Base-by-base conservation (phyloP, 2,888 invertebrate species). In the Archaeoteleia sp. region DNA sequence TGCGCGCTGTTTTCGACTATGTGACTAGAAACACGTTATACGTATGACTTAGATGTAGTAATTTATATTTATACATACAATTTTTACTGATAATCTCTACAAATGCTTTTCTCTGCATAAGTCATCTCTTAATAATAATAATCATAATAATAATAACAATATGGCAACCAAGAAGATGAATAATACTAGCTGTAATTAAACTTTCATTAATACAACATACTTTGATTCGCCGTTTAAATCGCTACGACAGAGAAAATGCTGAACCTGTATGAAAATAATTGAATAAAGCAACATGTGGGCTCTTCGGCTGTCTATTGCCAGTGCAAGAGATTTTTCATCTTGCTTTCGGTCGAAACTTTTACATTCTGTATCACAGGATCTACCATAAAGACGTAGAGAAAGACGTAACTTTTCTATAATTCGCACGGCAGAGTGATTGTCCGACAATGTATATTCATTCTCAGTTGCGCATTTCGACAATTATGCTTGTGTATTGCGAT, bases 1-100 rank as follows among this genome's bases (percentile, higher is more conserved):
- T 54, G 63, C 63, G 55, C 48, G 7, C 35, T 68, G 40, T 54
- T 62, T 67, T 67, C 45, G 72, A 69, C 73, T 78, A 77, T 78
- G 74, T 84, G 84, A 84, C 84, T 84, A 84, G 84, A 84, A 81
- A 81, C 81, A 80, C 82, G 80, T 79, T 78, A 79, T 76, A 78
- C 60, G 74, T 77, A 80, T 77, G 81, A 80, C 78, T 80, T 80
- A 82, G 73, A 71, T 74, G 71, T 69, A 76, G 72, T 77, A 78
- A 75, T 77, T 73, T 75, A 73, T 73, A 70, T 65, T 63, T 66
- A 67, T 55, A 67, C 58, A 60, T 51, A 43, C 60, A 45, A 30
- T 29, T 43, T 37, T 48, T 46, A 39, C 23, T 39, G 39, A 46
- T 46, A 65, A 54, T 49, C 57, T 66, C 70, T 70, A 67, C 48